phyloP scores from a whole-genome alignment of 2,888 invertebrate species.

The Macrophya alboannulata region DNA sequence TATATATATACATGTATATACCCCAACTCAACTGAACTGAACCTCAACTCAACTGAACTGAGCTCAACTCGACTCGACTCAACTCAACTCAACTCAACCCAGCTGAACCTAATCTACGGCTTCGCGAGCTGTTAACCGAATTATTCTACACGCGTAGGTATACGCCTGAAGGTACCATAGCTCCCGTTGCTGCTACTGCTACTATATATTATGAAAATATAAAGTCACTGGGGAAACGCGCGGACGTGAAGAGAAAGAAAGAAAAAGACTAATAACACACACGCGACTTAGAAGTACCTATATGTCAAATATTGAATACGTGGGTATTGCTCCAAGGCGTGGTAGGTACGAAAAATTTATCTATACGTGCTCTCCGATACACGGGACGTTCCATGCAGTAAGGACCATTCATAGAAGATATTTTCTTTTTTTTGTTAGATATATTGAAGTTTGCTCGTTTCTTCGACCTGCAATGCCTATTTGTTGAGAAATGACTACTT shows the following conservation, averaged over 20 bases:
- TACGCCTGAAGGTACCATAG: neutral
- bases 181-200: neutral
- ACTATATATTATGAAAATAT: neutral
- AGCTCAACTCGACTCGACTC: conserved; percentile 1
- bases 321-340: no score
- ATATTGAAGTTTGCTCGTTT: neutral
- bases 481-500: conserved; percentile 7
- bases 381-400: no score
- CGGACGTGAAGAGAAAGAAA: no score
- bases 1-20: neutral
- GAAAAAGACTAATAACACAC: no score
- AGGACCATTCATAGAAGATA: neutral
- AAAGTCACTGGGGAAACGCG: no score
- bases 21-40: neutral
- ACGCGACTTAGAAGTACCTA: no score
- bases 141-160: conserved; percentile 33
- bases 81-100: neutral
- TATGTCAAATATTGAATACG: no score
- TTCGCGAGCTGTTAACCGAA: conserved; percentile 51
- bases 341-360: no score
- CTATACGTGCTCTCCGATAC: no score
- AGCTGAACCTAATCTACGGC: conserved; percentile 49
- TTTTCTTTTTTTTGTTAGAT: neutral
- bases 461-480: neutral
- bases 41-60: neutral